Conservation (phyloP, 2,113 vertebrate genomes). For the Pelvicachromis taeniatus region DNA sequence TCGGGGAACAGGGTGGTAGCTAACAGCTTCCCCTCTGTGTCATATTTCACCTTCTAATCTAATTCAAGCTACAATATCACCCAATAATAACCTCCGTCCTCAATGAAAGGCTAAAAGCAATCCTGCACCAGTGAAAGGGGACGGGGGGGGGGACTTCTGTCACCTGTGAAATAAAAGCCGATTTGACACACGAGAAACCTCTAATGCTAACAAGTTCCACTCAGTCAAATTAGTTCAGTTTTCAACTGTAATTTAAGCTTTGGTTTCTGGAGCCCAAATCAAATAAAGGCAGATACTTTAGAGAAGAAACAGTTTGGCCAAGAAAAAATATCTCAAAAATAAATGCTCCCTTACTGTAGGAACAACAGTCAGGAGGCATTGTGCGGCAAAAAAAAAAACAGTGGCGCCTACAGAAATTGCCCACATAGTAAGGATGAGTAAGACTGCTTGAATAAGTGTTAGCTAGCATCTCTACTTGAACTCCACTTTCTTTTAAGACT, state of each 20-base stretch:
- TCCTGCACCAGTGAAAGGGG: neutral
- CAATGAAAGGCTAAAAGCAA: neutral
- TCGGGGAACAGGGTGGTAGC: constrained; percentile 2
- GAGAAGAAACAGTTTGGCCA: neutral
- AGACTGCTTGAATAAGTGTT: neutral
- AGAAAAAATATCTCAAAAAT: neutral
- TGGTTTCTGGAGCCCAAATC: neutral
- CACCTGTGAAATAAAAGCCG: neutral
- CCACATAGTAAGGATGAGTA: constrained; percentile 14
- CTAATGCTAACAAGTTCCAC: neutral
- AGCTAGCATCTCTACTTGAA: neutral
- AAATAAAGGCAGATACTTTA: neutral
- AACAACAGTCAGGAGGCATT: neutral
- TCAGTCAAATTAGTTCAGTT: neutral
- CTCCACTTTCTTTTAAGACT: neutral
- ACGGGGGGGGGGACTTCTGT: neutral
- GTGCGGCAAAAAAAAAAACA: neutral
- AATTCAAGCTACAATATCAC: constrained; percentile 37
- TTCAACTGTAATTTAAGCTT: neutral
- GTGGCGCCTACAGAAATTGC: constrained; percentile 2
- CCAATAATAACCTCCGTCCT: constrained; percentile 10
- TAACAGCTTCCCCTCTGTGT: constrained; percentile 28
- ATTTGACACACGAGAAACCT: neutral
- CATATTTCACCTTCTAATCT: constrained; percentile 48
- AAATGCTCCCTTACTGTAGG: neutral